Evolutionary conservation across 2,888 invertebrate species (phyloP).

Genomic region (Pyrochroa serraticornis): DNA sequence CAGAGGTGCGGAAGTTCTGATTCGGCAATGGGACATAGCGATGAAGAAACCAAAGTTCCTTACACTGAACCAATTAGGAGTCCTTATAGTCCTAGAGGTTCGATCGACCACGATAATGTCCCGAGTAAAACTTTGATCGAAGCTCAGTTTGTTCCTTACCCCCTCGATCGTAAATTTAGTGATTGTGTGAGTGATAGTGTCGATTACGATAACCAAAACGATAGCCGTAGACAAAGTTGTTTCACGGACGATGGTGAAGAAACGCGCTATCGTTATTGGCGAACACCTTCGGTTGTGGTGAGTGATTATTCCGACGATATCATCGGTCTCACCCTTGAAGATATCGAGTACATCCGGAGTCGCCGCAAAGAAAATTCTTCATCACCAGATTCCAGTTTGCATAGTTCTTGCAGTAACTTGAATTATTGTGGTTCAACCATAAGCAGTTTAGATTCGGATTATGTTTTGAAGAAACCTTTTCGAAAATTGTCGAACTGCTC

Average conservation of each 20-base stretch:
- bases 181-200: constrained; percentile 56
- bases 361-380: constrained; percentile 55
- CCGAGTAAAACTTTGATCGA: constrained; percentile 62
- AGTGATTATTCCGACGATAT: constrained; percentile 84
- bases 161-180: constrained; percentile 58
- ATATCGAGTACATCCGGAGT: constrained; percentile 64
- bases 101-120: constrained; percentile 54
- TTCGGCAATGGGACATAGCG: constrained; percentile 61
- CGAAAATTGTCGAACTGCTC: constrained; percentile 76
- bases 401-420: constrained; percentile 65
- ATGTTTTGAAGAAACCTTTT: constrained; percentile 63
- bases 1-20: constrained; percentile 61
- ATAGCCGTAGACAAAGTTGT: constrained; percentile 60
- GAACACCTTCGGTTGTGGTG: constrained; percentile 86
- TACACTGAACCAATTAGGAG: constrained; percentile 23
- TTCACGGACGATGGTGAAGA: constrained; percentile 59
- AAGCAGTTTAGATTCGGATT: constrained; percentile 63
- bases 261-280: constrained; percentile 66
- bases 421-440: constrained; percentile 65
- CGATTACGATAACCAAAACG: constrained; percentile 31
- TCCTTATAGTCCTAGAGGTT: constrained; percentile 53
- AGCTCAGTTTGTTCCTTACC: constrained; percentile 63
- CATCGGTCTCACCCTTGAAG: constrained; percentile 64
- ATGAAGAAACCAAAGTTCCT: constrained; percentile 53
- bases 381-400: constrained; percentile 63